Evolutionary conservation across 2,888 invertebrate genomes (phyloP), one percentile per base, ranked within the genome.

Genomic region (Cantharis flavilabris): DNA sequence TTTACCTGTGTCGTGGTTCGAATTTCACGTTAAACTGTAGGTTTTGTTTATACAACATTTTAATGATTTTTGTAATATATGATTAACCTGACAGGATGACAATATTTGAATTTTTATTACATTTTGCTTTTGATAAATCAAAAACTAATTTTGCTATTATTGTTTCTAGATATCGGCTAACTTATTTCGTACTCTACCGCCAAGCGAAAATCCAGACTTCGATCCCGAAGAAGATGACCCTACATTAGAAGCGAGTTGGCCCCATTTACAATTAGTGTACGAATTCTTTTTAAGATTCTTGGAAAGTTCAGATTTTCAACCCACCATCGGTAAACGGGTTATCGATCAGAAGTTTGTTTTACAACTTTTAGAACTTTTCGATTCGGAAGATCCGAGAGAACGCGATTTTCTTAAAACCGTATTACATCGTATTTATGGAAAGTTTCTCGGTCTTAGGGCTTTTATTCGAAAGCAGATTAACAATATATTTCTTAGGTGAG

Each of bases 181-280:
- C 89, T 91, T 99, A 86, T 99, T 99, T 91, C 97, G 99, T 86
- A 98, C 99, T 81, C 91, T 99, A 89, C 99, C 99, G 81, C 99
- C 99, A 89, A 71, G 33, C 18, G 65, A 67, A 67, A 67, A 67
- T 49, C 18, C 69, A 80, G 99, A 99, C 90, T 99, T 98, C 89
- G 99, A 99, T 90, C 99, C 99, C 28, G 99, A 99, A 90, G 99
- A 99, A 90, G 99, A 99, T 90, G 99, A 99, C 88, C 99, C 99
- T 76, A 99, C 99, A 83, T 90, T 99, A 89, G 99, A 99, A 91
- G 98, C 98, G 74, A 97, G 98, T 83, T 99, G 99, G 99, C 99
- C 99, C 83, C 99, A 99, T 90, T 92, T 99, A 85, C 95, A 98
- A 92, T 92, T 99, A 90, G 98, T 99, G 86, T 99, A 99, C 90